Base-by-base conservation (phyloP, 2,888 invertebrate genomes). In the Neria commutata region DNA sequence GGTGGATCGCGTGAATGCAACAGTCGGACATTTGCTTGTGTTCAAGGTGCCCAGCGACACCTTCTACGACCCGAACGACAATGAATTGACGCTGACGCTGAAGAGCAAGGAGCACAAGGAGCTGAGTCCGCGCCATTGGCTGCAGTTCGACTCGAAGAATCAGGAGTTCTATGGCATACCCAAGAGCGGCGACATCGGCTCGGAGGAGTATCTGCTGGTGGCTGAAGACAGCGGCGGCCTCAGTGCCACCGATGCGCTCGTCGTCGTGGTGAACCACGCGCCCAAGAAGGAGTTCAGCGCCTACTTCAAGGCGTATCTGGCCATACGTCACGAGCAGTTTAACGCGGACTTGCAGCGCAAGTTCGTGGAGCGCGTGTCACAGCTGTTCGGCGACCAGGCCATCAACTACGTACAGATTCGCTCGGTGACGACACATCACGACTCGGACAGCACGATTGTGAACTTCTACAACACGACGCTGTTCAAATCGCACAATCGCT, bases 111-210 rank as follows among this genome's bases (percentile, higher is more conserved):
- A 93, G 69, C 85, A 90, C 57, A 85, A 86, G 4, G 85, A 87
- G 49, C 83, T 94, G 24, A 86, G 88, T 5, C 73, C 85, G 0
- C 84, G 86, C 14, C 89, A 90, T 76, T 97, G 96, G 95, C 81
- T 97, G 64, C 94, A 94, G 79, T 94, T 95, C 77, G 94, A 96
- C 78, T 84, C 86, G 1, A 91, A 90, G 72, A 94, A 93, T 83
- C 91, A 93, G 73, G 94, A 93, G 83, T 92, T 97, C 82, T 93
- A 88, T 76, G 95, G 95, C 0, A 86, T 97, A 54, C 94, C 95
- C 1, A 83, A 89, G 61, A 84, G 86, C 0, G 83, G 84, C 1
- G 91, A 95, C 77, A 85, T 87, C 19, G 92, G 92, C 26, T 85
- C 87, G 14, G 88, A 88, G 63, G 90, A 91, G 69, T 95, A 93